Evolutionary conservation across 2,888 invertebrate species (phyloP).

Genomic region (Tetragonisca angustula): DNA sequence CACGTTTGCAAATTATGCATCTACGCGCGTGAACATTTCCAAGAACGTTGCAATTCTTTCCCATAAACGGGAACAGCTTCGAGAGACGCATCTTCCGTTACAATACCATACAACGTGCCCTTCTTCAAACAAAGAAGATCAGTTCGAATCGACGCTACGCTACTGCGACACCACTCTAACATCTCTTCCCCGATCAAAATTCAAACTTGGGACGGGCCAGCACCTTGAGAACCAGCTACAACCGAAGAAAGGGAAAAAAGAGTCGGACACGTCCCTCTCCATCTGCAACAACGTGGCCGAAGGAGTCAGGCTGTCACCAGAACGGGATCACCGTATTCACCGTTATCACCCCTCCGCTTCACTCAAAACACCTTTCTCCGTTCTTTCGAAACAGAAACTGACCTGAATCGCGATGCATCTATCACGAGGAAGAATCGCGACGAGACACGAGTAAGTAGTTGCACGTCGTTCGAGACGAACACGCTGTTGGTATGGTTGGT

Average conservation of each 20-base stretch:
- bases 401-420: conserved; percentile 63
- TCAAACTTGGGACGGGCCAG: not conserved
- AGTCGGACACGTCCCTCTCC: not conserved
- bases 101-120: no score
- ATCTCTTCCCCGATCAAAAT: not conserved
- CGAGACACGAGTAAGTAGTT: conserved; percentile 52
- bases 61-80: no score
- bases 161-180: not conserved
- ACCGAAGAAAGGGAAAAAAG: not conserved
- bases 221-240: not conserved
- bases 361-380: conserved; percentile 51
- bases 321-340: conserved; percentile 42
- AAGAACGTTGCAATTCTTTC: no score
- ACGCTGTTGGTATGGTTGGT: conserved; percentile 5
- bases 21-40: not conserved
- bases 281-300: not conserved
- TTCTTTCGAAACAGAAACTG: conserved; percentile 62
- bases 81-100: no score
- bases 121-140: no score
- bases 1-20: not conserved
- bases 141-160: no score
- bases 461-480: conserved; percentile 31
- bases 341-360: conserved; percentile 35
- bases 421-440: conserved; percentile 66
- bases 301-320: conserved; percentile 30